Conservation (phyloP, 2,113 vertebrate genomes). For the Bucco capensis region DNA sequence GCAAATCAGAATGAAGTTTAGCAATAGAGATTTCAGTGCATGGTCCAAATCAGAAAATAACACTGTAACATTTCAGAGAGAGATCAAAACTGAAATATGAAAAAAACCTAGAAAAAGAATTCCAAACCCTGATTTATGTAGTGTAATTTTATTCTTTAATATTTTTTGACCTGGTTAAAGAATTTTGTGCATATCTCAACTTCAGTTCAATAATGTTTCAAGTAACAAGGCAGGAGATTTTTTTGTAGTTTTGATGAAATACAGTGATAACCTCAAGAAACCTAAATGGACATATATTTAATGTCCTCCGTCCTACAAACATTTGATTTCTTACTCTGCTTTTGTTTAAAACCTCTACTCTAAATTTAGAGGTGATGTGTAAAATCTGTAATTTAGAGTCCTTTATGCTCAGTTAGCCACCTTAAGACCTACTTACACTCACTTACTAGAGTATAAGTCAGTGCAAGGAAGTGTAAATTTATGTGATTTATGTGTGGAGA, state of each 20-base stretch:
- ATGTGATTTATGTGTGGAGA: slow-evolving; percentile 34
- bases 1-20: neutral
- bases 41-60: neutral
- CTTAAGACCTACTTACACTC: slow-evolving; percentile 36
- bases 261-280: neutral
- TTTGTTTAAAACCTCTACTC: slow-evolving; percentile 37
- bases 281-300: slow-evolving; percentile 16
- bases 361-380: slow-evolving; percentile 46
- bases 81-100: neutral
- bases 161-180: neutral
- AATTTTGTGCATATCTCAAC: neutral
- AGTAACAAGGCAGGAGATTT: neutral
- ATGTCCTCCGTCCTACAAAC: neutral
- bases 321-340: neutral
- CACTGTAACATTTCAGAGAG: neutral
- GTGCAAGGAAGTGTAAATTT: slow-evolving; percentile 48
- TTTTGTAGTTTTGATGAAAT: slow-evolving; percentile 27
- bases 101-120: neutral
- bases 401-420: slow-evolving; percentile 47
- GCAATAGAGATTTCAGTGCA: neutral
- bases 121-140: neutral
- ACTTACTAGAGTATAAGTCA: slow-evolving; percentile 43
- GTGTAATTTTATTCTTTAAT: neutral
- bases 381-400: slow-evolving; percentile 19
- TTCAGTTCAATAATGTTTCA: neutral